A percentile compares a stretch with the other conserved stretches of the same genome.
Evolutionary conservation across 2,797 vertebrate species (phyloP).

Genomic region (Anguilla pacifica): DNA sequence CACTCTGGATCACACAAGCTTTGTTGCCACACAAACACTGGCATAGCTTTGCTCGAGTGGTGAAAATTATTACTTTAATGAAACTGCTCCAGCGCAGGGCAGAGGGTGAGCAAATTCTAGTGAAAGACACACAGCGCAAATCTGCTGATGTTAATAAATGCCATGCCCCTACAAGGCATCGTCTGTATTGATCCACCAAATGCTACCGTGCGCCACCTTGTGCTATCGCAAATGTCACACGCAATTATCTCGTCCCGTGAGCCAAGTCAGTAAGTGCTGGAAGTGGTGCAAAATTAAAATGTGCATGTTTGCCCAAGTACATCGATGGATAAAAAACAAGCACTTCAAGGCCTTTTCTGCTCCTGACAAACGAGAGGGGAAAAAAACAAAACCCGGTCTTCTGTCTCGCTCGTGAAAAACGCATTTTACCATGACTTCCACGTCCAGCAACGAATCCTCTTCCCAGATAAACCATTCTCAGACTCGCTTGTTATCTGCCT

Average conservation of each 20-base stretch:
- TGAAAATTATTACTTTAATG: not conserved
- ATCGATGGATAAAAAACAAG: not conserved
- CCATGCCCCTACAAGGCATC: not conserved
- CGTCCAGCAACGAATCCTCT: not conserved
- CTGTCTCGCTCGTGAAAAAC: not conserved
- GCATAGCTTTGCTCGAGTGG: not conserved
- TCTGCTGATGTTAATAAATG: not conserved
- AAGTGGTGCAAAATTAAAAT: not conserved
- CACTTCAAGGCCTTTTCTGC: conserved; percentile 1
- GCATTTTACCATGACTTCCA: not conserved
- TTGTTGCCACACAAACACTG: not conserved
- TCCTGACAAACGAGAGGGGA: not conserved
- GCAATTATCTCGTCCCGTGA: not conserved
- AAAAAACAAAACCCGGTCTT: not conserved
- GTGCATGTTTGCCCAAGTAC: not conserved
- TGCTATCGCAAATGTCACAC: conserved; percentile 3
- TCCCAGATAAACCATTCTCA: not conserved
- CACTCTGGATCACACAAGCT: not conserved
- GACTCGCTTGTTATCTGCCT: conserved; percentile 10
- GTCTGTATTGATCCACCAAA: not conserved
- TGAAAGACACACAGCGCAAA: not conserved
- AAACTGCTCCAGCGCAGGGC: not conserved
- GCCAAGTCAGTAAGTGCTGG: not conserved
- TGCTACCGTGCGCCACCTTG: not conserved
- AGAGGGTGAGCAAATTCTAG: not conserved